phyloP scores from a whole-genome alignment of 2,888 invertebrate species.

The Pseudococcus jackbeardsleyi region DNA sequence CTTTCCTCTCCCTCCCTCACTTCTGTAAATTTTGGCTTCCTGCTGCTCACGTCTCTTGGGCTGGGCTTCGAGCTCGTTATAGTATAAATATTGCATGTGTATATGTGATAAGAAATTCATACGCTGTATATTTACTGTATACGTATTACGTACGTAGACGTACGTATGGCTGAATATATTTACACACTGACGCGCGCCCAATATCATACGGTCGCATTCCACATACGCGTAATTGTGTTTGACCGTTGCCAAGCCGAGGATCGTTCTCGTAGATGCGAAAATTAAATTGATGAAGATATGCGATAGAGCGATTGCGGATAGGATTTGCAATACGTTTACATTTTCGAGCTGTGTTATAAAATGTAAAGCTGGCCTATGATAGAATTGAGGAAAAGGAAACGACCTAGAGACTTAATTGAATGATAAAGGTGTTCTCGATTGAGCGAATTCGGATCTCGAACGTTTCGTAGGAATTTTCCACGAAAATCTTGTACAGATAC shows the following conservation, averaged over 20 bases:
- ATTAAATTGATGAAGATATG: conserved; percentile 17
- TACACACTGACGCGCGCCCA: conserved; percentile 18
- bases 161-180: background rate
- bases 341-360: background rate
- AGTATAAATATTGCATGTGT: conserved; percentile 8
- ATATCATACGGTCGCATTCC: conserved; percentile 47
- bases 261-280: conserved; percentile 2
- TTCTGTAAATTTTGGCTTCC: background rate
- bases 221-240: conserved; percentile 33
- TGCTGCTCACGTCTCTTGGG: background rate
- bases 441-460: background rate
- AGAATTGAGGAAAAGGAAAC: background rate
- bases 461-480: background rate
- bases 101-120: conserved; percentile 18
- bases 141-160: background rate
- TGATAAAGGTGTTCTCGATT: background rate
- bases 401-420: background rate
- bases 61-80: background rate
- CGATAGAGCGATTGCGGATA: background rate
- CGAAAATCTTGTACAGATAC: too few relatives aligned
- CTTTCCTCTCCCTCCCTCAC: background rate
- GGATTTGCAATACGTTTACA: background rate
- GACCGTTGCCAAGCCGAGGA: conserved; percentile 30
- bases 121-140: background rate
- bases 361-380: background rate